A percentile compares a stretch with the other conserved stretches of the same genome.
Conservation (phyloP, 2,797 vertebrate species). For the Astyanax mexicanus region DNA sequence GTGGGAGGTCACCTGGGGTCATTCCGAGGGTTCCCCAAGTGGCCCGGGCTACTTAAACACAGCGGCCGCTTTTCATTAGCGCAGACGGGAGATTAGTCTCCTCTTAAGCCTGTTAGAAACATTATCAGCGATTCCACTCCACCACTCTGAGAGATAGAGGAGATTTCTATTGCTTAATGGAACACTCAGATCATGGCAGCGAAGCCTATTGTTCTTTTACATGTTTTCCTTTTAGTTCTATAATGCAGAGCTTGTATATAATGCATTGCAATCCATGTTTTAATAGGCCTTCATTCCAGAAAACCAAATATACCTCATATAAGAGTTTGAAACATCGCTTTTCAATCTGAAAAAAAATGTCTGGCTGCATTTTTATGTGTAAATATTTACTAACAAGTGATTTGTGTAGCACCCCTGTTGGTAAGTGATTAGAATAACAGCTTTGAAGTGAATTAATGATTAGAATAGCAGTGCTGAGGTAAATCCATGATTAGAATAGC, state of each 20-base stretch:
- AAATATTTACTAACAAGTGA: no score
- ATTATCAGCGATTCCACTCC: background rate
- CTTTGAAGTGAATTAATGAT: no score
- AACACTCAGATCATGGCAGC: background rate
- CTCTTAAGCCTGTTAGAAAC: constrained; percentile 8
- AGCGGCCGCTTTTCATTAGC: constrained; percentile 36
- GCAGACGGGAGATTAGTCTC: constrained; percentile 20
- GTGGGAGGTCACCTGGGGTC: constrained; percentile 38
- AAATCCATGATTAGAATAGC: no score
- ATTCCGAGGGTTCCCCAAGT: constrained; percentile 24
- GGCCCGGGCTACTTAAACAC: constrained; percentile 14
- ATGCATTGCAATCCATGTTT: background rate
- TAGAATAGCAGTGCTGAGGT: no score
- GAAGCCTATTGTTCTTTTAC: background rate
- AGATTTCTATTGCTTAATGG: background rate
- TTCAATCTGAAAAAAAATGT: no score
- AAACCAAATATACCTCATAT: no score
- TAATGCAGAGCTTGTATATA: background rate
- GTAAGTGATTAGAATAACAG: no score
- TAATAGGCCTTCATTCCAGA: background rate
- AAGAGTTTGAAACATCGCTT: no score
- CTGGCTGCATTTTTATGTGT: no score
- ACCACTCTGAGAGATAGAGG: background rate
- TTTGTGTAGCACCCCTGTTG: no score
- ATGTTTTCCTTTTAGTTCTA: background rate